These are phyloP conservation scores for Oxyteleia sp. DNA, from an alignment of 2,888 invertebrate genomes.

Conservation along the genomic window DNA sequence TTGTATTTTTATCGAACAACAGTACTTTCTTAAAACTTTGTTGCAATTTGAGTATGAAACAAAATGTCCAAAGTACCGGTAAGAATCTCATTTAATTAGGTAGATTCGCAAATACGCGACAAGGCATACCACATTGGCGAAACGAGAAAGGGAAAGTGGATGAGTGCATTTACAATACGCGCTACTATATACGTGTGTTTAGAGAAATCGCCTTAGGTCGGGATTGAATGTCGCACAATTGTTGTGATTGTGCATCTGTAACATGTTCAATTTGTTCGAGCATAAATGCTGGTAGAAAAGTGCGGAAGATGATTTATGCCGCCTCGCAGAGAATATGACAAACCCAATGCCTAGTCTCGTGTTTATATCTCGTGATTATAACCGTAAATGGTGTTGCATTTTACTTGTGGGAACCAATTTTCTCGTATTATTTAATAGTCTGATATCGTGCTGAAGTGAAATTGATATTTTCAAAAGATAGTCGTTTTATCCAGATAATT, in stretches of 20 bases:
- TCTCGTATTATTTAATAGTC: not conserved
- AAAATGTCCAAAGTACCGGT: not conserved
- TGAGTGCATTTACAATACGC: conserved; percentile 59
- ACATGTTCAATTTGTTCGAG: conserved; percentile 42
- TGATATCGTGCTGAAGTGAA: not conserved
- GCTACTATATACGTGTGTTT: conserved; percentile 45
- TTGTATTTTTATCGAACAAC: too few relatives aligned
- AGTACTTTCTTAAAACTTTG: too few relatives aligned
- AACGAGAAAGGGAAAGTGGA: conserved; percentile 70
- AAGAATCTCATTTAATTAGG: conserved; percentile 28
- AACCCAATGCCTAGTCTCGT: conserved; percentile 1
- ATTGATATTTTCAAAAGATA: too few relatives aligned
- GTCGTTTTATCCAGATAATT: too few relatives aligned
- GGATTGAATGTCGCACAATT: conserved; percentile 57
- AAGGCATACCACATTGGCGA: conserved; percentile 48
- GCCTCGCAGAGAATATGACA: not conserved
- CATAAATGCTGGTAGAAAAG: conserved; percentile 20
- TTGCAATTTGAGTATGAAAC: not conserved
- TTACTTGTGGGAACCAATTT: not conserved
- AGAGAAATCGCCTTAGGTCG: conserved; percentile 64
- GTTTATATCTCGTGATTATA: conserved; percentile 13
- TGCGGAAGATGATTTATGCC: conserved; percentile 1
- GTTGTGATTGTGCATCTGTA: conserved; percentile 56
- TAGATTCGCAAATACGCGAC: conserved; percentile 55
- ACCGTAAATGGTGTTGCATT: not conserved